Evolutionary conservation across 1,140 invertebrate genomes (phyloP), one percentile per base, ranked within the genome.

Genomic region (Sarcophaga peregrina): DNA sequence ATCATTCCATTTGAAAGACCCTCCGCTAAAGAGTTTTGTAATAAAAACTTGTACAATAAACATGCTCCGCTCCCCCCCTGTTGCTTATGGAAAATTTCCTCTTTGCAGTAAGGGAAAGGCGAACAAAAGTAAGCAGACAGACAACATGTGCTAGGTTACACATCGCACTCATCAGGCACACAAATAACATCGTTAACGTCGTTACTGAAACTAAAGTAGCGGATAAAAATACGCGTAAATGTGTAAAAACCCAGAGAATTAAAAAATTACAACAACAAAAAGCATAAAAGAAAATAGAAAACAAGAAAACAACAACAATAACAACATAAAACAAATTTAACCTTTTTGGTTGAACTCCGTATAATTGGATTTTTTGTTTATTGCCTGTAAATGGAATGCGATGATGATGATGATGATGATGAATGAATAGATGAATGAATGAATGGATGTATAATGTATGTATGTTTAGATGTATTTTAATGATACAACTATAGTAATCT

Each of bases 321-420:
- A 45, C 4, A 9, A 45, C 68, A 37, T 20, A 20, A 73, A 73
- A 73, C n/a, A 75, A n/a, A 13, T 75, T 37, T 75, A 75, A 75
- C 73, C 73, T 75, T 75, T 73, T 5, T 75, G 25, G 15, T 37
- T 75, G 73, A 75, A 75, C 73, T 75, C 46, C 8, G 46, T 15
- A 75, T 75, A 75, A 75, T 75, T 75, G 73, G 37, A 75, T 75
- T 75, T n/a, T 37, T 68, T 75, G 73, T 75, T 75, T 46, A 75
- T 75, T 11, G 73, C 13, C 11, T 68, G 20, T 58, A 37, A 37
- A 37, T 4, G 25, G 25, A 37, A 37, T 37, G 4, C 25, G 25
- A 37, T 37, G 25, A 37, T 37, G 25, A 37, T 37, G 25, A n/a
- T n/a, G n/a, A n/a, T n/a, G n/a, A n/a, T n/a, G n/a, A n/a, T n/a